Evolutionary conservation across 2,888 invertebrate species (phyloP), one percentile per base, ranked within the genome.

Genomic region (Mellilla xanthometata): DNA sequence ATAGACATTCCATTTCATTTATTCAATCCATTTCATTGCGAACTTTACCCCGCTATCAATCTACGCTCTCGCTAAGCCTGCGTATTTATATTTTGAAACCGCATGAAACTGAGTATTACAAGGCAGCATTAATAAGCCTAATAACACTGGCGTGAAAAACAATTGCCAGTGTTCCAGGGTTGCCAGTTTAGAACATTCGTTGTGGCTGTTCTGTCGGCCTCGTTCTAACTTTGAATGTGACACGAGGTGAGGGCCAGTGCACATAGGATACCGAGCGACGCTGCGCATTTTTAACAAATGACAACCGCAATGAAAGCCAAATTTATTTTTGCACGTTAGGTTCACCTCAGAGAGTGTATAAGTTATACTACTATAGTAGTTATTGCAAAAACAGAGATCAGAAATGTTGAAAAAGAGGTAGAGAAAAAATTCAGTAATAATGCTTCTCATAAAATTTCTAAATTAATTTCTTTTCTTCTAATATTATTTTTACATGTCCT

Each of bases 101-200:
- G n/a, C 48, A 49, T 54, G 39, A 45, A 56, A 49, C 49, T 51
- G 30, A 44, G 30, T 29, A 11, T 42, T 19, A 35, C 36, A 29
- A 30, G 30, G 12, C 30, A 19, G 30, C 29, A 35, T 31, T 23
- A n/a, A 59, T 50, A 51, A 49, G 47, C 49, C 40, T 54, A 58
- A 56, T 52, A 52, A 54, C 40, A 45, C 35, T 13, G 27, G 38
- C 30, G 36, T 49, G 43, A 51, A 51, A 54, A 47, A 46, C 39
- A 36, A 49, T 27, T 40, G 33, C 23, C 49, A 49, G 44, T 50
- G 11, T 36, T 29, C 12, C 27, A 27, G 26, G 15, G 35, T 15
- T 35, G 38, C 29, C 50, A 51, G 46, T 50, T 47, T 42, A 34
- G 46, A 53, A 48, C 40, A 39, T 52, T 48, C 28, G 35, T 28